These are phyloP conservation scores for Phylloscopus collybita DNA, from an alignment of 2,797 vertebrate genomes.

Conservation along the genomic window DNA sequence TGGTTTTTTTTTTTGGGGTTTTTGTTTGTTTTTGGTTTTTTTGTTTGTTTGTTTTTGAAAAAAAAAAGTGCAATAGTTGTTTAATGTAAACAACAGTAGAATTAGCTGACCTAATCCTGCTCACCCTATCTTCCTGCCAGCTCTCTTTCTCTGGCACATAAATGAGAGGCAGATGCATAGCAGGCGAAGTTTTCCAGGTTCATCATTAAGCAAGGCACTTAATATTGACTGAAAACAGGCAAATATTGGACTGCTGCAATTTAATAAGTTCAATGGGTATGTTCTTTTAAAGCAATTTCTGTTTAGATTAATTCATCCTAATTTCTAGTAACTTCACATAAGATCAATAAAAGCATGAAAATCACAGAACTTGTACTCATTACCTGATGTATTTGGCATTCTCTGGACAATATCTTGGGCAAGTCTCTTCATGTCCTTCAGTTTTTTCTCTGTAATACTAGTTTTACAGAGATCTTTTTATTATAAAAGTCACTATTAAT, in stretches of 20 bases:
- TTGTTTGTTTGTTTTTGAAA: not conserved
- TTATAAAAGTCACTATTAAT: not conserved
- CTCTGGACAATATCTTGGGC: not conserved
- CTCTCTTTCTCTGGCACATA: not conserved
- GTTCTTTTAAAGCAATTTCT: not conserved
- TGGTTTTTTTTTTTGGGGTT: not conserved
- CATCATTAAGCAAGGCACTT: constrained; percentile 48
- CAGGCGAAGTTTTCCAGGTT: constrained; percentile 19
- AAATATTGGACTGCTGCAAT: constrained; percentile 25
- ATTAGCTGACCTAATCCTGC: not conserved
- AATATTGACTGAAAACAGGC: constrained; percentile 23
- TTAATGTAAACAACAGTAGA: not conserved
- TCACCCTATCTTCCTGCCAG: not conserved
- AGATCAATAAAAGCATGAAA: not conserved
- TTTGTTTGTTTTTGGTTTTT: not conserved
- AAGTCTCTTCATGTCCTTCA: not conserved
- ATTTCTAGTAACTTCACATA: not conserved
- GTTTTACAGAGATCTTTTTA: not conserved
- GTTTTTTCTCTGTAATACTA: not conserved
- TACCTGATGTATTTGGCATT: not conserved
- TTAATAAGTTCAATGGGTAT: not conserved
- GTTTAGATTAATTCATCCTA: constrained; percentile 1
- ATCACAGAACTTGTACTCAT: not conserved
- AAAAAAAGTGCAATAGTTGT: not conserved
- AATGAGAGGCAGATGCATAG: not conserved